Conservation (phyloP, 2,888 invertebrate genomes). For the Strigamia maritima region DNA sequence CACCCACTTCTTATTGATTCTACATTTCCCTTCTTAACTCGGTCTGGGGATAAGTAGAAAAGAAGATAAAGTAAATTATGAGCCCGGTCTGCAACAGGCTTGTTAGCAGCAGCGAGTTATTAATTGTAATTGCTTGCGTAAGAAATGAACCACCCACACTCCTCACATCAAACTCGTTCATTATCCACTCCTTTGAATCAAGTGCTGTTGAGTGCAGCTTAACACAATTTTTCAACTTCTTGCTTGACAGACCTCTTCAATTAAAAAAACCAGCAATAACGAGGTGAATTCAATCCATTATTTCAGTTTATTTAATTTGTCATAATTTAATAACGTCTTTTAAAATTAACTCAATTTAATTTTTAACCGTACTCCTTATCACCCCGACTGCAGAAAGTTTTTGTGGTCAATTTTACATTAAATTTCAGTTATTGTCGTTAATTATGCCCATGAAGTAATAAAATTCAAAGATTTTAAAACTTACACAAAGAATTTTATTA, state of each 20-base stretch:
- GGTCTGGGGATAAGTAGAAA: neutral
- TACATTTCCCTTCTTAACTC: conserved; percentile 28
- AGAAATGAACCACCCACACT: conserved; percentile 20
- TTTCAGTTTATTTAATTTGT: neutral
- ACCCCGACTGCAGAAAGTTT: too few species aligned
- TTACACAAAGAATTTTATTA: too few species aligned
- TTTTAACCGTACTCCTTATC: neutral
- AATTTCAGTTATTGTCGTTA: too few species aligned
- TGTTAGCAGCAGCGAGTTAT: conserved; percentile 30
- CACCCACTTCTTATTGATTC: conserved; percentile 26
- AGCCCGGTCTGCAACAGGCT: conserved; percentile 32
- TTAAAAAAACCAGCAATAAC: neutral
- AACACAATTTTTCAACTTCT: conserved; percentile 8
- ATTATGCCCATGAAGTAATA: too few species aligned
- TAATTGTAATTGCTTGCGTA: conserved; percentile 34
- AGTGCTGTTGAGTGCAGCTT: conserved; percentile 32
- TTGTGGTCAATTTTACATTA: too few species aligned
- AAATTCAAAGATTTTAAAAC: too few species aligned
- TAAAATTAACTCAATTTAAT: neutral
- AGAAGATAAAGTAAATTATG: conserved; percentile 32
- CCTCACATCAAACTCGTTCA: conserved; percentile 32
- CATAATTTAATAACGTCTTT: neutral
- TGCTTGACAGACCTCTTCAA: conserved; percentile 21
- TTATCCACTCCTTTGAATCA: conserved; percentile 31
- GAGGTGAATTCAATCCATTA: conserved; percentile 5